Conservation (phyloP, 1,140 invertebrate genomes). For the Gryon sp. region DNA sequence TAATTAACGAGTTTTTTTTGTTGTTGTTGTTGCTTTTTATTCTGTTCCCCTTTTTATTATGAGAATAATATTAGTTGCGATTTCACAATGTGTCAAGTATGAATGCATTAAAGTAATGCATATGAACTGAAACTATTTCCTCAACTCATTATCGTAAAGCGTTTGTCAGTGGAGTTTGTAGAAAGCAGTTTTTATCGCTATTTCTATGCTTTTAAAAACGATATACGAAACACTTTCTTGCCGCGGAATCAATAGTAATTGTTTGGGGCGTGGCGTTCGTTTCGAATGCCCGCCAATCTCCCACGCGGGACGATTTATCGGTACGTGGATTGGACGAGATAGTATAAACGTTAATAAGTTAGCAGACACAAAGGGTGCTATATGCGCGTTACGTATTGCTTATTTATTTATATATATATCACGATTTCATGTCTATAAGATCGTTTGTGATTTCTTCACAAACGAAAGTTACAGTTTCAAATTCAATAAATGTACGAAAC, state of each 20-base stretch:
- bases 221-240: conserved; percentile 27
- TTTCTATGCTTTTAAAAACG: not conserved
- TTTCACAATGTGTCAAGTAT: not conserved
- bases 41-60: not conserved
- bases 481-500: conserved; percentile 3
- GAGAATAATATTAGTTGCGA: not conserved
- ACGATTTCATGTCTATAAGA: conserved; percentile 25
- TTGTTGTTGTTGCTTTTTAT: too few species aligned
- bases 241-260: conserved; percentile 34
- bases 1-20: not conserved
- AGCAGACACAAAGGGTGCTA: conserved; percentile 45
- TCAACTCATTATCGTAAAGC: conserved; percentile 16
- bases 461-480: conserved; percentile 34
- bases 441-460: conserved; percentile 17
- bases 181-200: conserved; percentile 35
- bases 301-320: conserved; percentile 52
- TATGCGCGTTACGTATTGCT: conserved; percentile 46
- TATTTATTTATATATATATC: too few species aligned
- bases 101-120: not conserved
- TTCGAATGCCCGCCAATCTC: conserved; percentile 43
- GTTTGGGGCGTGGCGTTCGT: conserved; percentile 44
- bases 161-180: not conserved
- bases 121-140: too few species aligned
- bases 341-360: conserved; percentile 50
- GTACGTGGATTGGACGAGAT: conserved; percentile 45